Base-by-base conservation (phyloP, 2,888 invertebrate species). In the Leucania comma region DNA sequence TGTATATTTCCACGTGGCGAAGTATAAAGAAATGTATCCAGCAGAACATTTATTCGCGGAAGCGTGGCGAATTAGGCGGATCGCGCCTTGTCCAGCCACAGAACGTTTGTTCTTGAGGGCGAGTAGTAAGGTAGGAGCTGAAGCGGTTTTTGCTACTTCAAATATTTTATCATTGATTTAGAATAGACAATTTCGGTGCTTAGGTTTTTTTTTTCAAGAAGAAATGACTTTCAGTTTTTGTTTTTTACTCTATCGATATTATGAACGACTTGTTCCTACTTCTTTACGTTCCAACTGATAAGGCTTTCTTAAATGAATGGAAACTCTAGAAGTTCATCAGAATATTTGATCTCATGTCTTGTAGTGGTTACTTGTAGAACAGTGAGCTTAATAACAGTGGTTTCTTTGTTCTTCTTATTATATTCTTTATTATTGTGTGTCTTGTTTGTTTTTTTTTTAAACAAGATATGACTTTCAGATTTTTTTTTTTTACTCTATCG, bases 81-180 rank as follows among this genome's bases (percentile, higher is more conserved):
- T 91, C 90, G 91, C 92, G 92, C 90, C 91, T 90, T 90, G 93
- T 90, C 91, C 93, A 89, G 91, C 91, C 91, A 88, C 91, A 87
- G 86, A 80, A 83, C 81, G 83, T 87, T 87, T 90, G 90, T 89
- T 88, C 89, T 89, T 87, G 76, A 77, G 72, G 75, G 54, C 20
- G 51, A 9, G 77, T 68, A 22, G 0, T 35, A 68, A 81, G 74
- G 46, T 42, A 84, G 59, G 75, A 84, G 89, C 83, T 82, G 12
- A 3, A 65, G 90, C 92, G 91, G 59, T 53, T 75, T 66, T 14
- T 8, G 22, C 24, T n/a, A 14, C 17, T 35, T 10, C 1, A 26
- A 12, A 38, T 12, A 62, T 22, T n/a, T 35, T 26, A 0, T 5
- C 17, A 50, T 12, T 29, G 1, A 35, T 12, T 32, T 54, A 20